phyloP scores from a whole-genome alignment of 2,113 vertebrate species.

The Marcusenius ussheri region DNA sequence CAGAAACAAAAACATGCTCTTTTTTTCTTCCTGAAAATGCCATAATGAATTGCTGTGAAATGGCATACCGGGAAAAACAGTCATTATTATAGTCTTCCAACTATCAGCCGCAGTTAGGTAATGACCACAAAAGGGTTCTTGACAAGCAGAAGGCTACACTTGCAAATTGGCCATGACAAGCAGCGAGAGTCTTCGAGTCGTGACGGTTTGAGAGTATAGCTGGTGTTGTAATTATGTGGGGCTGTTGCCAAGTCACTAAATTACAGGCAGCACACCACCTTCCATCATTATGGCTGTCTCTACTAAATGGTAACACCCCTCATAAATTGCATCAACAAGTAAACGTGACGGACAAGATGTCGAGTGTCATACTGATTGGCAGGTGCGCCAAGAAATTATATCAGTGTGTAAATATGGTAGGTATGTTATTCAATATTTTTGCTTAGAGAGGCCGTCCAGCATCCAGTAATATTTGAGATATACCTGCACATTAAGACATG shows the following conservation, averaged over 20 bases:
- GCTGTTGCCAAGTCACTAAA: neutral
- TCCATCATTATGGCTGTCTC: neutral
- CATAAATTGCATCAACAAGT: neutral
- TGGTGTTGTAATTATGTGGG: conserved; percentile 1
- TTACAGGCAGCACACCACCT: neutral
- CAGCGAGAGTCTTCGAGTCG: neutral
- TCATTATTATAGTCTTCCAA: neutral
- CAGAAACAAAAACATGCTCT: neutral
- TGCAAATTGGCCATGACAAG: conserved; percentile 5
- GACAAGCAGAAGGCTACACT: neutral
- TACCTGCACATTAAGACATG: neutral
- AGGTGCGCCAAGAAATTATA: neutral
- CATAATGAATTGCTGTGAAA: neutral
- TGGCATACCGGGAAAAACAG: neutral
- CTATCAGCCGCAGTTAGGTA: neutral
- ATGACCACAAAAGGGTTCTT: conserved; percentile 4
- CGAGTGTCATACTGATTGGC: neutral
- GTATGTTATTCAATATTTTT: neutral
- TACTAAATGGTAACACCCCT: neutral
- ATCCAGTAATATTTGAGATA: neutral
- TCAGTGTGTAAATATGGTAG: neutral
- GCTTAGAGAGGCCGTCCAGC: neutral
- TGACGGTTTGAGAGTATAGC: neutral
- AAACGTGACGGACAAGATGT: neutral
- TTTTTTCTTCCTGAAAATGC: neutral